These are phyloP conservation scores for Apodemia mormo DNA, from an alignment of 2,888 invertebrate species.

Conservation along the genomic window DNA sequence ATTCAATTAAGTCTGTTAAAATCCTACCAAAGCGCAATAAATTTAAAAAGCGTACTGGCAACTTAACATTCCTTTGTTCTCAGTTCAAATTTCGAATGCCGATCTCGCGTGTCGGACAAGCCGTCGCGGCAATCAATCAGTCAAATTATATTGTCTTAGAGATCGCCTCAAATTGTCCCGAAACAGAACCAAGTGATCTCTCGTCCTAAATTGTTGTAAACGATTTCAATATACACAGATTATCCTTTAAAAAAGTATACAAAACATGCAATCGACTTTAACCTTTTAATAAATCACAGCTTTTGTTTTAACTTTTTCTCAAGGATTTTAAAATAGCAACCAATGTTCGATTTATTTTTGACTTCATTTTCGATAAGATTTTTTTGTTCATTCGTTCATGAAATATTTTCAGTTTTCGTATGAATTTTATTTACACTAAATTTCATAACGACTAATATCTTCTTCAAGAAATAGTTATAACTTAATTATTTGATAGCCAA, in stretches of 20 bases:
- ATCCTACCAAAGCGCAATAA: slow-evolving; percentile 4
- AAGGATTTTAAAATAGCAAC: too few species aligned
- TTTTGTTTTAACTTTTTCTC: too few species aligned
- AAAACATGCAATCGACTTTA: slow-evolving; percentile 7
- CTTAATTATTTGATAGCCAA: too few species aligned
- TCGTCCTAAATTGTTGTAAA: slow-evolving; percentile 52
- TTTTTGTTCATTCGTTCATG: too few species aligned
- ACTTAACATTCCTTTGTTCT: slow-evolving; percentile 33
- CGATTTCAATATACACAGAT: slow-evolving; percentile 30
- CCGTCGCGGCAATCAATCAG: slow-evolving; percentile 67
- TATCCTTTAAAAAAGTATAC: slow-evolving; percentile 24
- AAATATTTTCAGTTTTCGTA: too few species aligned
- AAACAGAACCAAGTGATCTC: slow-evolving; percentile 44
- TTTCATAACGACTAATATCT: too few species aligned
- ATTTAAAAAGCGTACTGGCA: slow-evolving; percentile 13
- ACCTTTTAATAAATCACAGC: background rate
- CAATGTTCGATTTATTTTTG: too few species aligned
- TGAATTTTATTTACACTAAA: too few species aligned
- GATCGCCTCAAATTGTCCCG: slow-evolving; percentile 62
- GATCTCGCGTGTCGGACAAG: slow-evolving; percentile 43
- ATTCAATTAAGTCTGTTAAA: background rate
- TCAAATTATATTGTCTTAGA: slow-evolving; percentile 78
- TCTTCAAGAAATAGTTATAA: too few species aligned
- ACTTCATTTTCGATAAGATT: too few species aligned
- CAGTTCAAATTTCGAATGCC: slow-evolving; percentile 33